These are phyloP conservation scores for Chrosomus eos DNA, from an alignment of 2,797 vertebrate species.

Conservation along the genomic window DNA sequence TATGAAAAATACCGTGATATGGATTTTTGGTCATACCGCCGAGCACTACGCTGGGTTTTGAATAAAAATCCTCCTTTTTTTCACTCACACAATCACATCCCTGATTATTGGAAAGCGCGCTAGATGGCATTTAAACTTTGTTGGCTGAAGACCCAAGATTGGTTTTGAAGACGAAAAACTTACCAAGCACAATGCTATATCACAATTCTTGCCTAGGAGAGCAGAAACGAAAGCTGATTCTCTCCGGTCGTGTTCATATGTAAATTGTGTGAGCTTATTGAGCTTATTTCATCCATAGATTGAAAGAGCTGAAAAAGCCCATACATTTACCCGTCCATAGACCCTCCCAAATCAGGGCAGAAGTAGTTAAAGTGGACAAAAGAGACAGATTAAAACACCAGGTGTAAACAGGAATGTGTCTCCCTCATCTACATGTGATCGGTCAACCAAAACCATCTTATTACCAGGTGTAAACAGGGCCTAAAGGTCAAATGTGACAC, in stretches of 20 bases:
- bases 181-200: too few species aligned
- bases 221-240: too few species aligned
- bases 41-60: too few species aligned
- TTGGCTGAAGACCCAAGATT: too few species aligned
- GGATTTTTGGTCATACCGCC: too few species aligned
- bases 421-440: not conserved
- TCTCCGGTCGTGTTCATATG: not conserved
- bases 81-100: too few species aligned
- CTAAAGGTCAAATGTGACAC: conserved; percentile 6
- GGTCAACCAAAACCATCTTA: not conserved
- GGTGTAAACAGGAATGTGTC: not conserved
- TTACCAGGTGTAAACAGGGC: not conserved
- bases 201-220: too few species aligned
- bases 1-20: too few species aligned
- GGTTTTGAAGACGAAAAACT: too few species aligned
- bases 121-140: too few species aligned
- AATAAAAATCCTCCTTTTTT: too few species aligned
- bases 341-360: not conserved
- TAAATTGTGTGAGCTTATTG: not conserved
- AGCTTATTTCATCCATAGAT: not conserved
- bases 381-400: not conserved
- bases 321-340: not conserved
- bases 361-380: not conserved
- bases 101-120: too few species aligned
- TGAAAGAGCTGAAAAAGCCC: not conserved